These are phyloP conservation scores for Atrina japonica DNA, from an alignment of 2,888 invertebrate genomes.

Conservation along the genomic window DNA sequence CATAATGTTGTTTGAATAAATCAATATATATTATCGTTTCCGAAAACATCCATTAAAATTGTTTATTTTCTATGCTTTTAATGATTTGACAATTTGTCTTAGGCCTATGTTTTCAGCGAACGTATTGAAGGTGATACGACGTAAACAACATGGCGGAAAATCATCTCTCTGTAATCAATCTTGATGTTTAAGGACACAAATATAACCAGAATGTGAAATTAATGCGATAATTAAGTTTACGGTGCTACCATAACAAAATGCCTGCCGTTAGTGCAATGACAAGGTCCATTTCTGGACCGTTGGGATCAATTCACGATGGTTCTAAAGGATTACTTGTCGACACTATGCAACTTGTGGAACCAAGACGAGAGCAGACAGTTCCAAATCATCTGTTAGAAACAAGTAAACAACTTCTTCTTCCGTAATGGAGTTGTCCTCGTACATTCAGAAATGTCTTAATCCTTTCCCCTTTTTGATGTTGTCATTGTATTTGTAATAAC, in stretches of 20 bases:
- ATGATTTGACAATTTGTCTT: too few species aligned
- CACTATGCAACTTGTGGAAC: constrained; percentile 75
- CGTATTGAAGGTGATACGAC: not conserved
- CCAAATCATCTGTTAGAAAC: constrained; percentile 74
- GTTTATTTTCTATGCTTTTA: too few species aligned
- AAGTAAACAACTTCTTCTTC: constrained; percentile 49
- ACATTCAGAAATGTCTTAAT: too few species aligned
- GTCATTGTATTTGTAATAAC: too few species aligned
- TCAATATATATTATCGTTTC: too few species aligned
- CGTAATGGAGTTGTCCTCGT: too few species aligned
- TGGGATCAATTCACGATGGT: constrained; percentile 43
- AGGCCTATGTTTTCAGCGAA: constrained; percentile 30
- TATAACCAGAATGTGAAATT: too few species aligned
- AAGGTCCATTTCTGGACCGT: constrained; percentile 51
- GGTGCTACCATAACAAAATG: constrained; percentile 39
- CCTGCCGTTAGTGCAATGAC: constrained; percentile 56
- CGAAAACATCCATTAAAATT: too few species aligned
- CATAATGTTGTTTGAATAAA: too few species aligned
- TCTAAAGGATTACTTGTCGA: constrained; percentile 63
- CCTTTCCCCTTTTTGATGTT: not conserved
- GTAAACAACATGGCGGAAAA: constrained; percentile 47
- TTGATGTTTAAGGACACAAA: too few species aligned
- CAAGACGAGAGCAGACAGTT: constrained; percentile 64
- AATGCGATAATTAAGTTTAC: too few species aligned
- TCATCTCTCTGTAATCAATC: not conserved